Percentiles rank a stretch among this genome's conserved stretches.
These are phyloP conservation scores for Haliclystus octoradiatus DNA, from an alignment of 30 jellyfish, hydroid and myxozoan species.

Conservation along the genomic window DNA sequence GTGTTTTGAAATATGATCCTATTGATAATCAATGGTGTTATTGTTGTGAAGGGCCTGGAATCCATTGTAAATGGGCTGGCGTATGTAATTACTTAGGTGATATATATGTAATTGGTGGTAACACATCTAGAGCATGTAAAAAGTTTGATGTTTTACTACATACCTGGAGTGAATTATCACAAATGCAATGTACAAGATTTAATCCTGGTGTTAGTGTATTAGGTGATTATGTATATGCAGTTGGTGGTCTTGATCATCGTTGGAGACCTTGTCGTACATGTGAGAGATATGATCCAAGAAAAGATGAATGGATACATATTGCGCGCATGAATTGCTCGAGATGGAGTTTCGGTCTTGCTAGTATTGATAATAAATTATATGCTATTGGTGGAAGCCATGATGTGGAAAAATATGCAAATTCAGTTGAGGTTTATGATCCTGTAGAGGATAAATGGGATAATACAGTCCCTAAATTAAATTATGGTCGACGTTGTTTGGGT, in stretches of 20 bases:
- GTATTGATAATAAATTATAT: conserved; percentile 33
- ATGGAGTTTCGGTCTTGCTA: conserved; percentile 97
- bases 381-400: conserved; percentile 98
- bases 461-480: conserved; percentile 56
- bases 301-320: conserved; percentile 55
- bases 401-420: conserved; percentile 78
- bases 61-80: conserved; percentile 96
- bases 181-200: conserved; percentile 56
- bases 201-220: conserved; percentile 94
- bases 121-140: conserved; percentile 59
- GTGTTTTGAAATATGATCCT: conserved; percentile 73
- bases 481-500: conserved; percentile 89
- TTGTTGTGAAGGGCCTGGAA: conserved; percentile 89
- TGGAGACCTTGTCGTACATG: conserved; percentile 77
- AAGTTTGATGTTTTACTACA: conserved; percentile 46
- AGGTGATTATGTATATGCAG: conserved; percentile 66
- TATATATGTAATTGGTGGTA: conserved; percentile 85
- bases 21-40: conserved; percentile 69
- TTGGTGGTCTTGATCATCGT: conserved; percentile 83
- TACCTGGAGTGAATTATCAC: conserved; percentile 70
- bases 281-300: conserved; percentile 70
- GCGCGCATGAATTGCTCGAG: conserved; percentile 61
- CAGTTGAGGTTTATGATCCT: conserved; percentile 87
- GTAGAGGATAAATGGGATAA: conserved; percentile 54
- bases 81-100: conserved; percentile 61